Evolutionary conservation across 2,888 invertebrate species (phyloP), one percentile per base, ranked within the genome.

Genomic region (Operophtera brumata): DNA sequence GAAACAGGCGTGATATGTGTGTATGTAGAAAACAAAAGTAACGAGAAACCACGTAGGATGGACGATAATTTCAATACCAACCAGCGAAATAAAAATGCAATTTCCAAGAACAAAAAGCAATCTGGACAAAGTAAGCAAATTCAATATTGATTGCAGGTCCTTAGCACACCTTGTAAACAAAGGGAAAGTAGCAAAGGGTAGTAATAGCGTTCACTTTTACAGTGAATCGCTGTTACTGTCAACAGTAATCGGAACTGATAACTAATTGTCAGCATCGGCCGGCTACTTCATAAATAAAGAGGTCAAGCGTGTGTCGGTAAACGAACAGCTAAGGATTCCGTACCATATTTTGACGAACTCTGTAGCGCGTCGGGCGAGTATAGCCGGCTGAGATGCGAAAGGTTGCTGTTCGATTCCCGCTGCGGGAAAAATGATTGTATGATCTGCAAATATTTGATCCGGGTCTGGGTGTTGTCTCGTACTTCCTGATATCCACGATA

Each of bases 211-310:
- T 63, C 59, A 62, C 61, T 67, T 72, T 69, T 58, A 67, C 62
- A 62, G 64, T 62, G 69, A 71, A 73, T 69, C 63, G 66, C 59
- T 51, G 58, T 58, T 66, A 66, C 69, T 69, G 67, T 73, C 75
- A 77, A 75, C 74, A 77, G 64, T 74, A 74, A 78, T 76, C 71
- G 66, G 70, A 73, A 74, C 70, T 75, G 79, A 80, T 82, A 81
- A 78, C 64, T 66, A 61, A 66, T 50, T 66, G 71, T 67, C 68
- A 65, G 65, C 69, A 67, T 64, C 62, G 64, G 63, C 62, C 62
- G 66, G 65, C 60, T 67, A 68, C 69, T 71, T 69, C 67, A 73
- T 70, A 75, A 75, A 73, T 72, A 77, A 75, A 77, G 73, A 11
- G 41, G 48, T 5, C 40, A 52, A 52, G 55, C 35, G 48, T 34